Base-by-base conservation (phyloP, 1,140 invertebrate species). In the Trichonephila clavata region DNA sequence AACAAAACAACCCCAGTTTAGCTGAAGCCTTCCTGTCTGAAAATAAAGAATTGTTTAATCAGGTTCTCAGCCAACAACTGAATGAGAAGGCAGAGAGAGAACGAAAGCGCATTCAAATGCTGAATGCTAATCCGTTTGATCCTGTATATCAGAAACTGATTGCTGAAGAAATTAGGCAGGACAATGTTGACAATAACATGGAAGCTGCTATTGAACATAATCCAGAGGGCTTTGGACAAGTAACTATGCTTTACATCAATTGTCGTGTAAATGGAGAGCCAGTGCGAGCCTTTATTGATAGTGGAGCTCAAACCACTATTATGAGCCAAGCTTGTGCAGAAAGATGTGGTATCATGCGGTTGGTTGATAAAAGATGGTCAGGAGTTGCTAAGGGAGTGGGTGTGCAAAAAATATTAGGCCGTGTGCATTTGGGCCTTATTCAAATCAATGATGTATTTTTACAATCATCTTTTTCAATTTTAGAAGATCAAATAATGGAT, bases 101-200 rank as follows among this genome's bases (percentile, higher is more conserved):
- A 95, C 96, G 97, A 95, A 98, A 98, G 95, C 96, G 98, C 94
- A 96, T 98, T 27, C 97, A 97, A 95, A 98, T 99, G 97, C 97
- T 99, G 96, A 97, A 97, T 95, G 98, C 98, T 1, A 98, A 99
- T 97, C 98, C 98, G 1, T 99, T 99, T 96, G 98, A 99, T 96
- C 97, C 98, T 3, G 98, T 99, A 96, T 98, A 98, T 0, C 99
- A 99, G 95, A 96, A 97, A 94, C 96, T 99, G 91, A 99, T 99
- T 95, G 98, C 98, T 21, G 98, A 99, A 95, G 98, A 99, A 96
- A 99, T 99, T 92, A 97, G 96, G 84, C 98, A 98, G 95, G 98
- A 99, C 95, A 99, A 99, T 96, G 99, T 99, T 93, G 98, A 99
- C 96, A 98, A 98, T 0, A 99, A 99, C 95, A 99, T 99, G 99